Base-by-base conservation (phyloP, 2,888 invertebrate genomes). In the Limenitis camilla region DNA sequence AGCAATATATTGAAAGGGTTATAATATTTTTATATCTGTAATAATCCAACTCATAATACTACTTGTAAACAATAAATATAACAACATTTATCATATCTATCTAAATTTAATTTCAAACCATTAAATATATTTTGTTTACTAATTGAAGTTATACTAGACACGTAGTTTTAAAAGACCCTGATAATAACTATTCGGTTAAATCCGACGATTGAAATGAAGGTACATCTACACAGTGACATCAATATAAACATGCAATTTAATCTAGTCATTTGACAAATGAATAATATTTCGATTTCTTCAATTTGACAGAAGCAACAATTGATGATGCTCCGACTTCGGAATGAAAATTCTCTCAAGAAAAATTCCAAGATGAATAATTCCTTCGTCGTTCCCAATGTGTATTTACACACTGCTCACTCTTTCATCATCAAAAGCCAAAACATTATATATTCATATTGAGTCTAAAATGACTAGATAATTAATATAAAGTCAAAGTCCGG, bases 131-230 rank as follows among this genome's bases (percentile, higher is more conserved):
- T 43, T 44, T 45, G 39, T 66, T 64, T 61, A 63, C 68, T 79
- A 73, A 73, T 75, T 74, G 68, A 76, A 71, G 69, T 71, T 76
- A 68, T 63, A 65, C 69, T 75, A 71, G 72, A 72, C 71, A 74
- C 69, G 67, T 76, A 71, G 71, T 69, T 60, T 61, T 69, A 72
- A 74, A 72, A 71, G 73, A 82, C 82, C 81, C 81, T 81, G 81
- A 76, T 81, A 68, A 74, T 66, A 70, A 68, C 75, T 78, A 76
- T 68, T 67, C 66, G 68, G 65, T 71, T 70, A 67, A 40, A 44
- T 49, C 29, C 42, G 45, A 29, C 35, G 33, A 42, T 19, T 19
- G 19, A 46, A 28, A 45, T 54, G 41, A 43, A 43, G 19, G 32
- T 43, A 36, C 36, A 36, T 45, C 30, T 45, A 45, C 38, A 51